These are phyloP conservation scores for Phengaris alcon DNA, from an alignment of 2,888 invertebrate genomes.

Conservation along the genomic window DNA sequence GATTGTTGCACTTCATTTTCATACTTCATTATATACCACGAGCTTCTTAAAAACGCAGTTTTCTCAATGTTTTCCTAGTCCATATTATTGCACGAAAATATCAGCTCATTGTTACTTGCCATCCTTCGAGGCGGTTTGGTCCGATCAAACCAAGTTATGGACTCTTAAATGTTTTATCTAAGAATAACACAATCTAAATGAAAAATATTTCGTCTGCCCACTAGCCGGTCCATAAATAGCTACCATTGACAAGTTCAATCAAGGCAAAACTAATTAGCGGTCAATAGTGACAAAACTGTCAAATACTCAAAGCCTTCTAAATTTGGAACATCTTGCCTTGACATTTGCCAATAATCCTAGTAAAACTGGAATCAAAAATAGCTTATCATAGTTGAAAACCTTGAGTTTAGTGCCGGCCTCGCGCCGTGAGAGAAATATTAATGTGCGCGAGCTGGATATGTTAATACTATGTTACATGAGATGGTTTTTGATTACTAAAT, in stretches of 20 bases:
- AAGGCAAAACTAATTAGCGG: constrained; percentile 2
- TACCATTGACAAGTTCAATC: not conserved
- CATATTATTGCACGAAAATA: too few species aligned
- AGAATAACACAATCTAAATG: not conserved
- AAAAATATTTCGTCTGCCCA: not conserved
- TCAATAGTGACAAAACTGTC: not conserved
- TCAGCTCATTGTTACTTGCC: too few species aligned
- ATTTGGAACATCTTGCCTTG: constrained; percentile 24
- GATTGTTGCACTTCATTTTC: too few species aligned
- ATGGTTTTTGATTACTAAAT: not conserved
- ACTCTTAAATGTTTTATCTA: too few species aligned
- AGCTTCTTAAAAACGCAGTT: too few species aligned
- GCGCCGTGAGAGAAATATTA: constrained; percentile 27
- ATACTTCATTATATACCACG: too few species aligned
- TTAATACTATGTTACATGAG: not conserved
- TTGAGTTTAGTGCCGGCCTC: constrained; percentile 21
- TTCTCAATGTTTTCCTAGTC: too few species aligned
- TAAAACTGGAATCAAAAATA: constrained; percentile 26
- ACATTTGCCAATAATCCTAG: constrained; percentile 24
- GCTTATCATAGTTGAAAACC: constrained; percentile 26
- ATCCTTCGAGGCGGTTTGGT: too few species aligned
- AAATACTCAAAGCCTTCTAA: not conserved
- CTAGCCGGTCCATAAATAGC: not conserved
- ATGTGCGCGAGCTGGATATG: not conserved
- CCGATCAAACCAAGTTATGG: too few species aligned